phyloP scores from a whole-genome alignment of 2,797 vertebrate species.

The Sternotherus odoratus region DNA sequence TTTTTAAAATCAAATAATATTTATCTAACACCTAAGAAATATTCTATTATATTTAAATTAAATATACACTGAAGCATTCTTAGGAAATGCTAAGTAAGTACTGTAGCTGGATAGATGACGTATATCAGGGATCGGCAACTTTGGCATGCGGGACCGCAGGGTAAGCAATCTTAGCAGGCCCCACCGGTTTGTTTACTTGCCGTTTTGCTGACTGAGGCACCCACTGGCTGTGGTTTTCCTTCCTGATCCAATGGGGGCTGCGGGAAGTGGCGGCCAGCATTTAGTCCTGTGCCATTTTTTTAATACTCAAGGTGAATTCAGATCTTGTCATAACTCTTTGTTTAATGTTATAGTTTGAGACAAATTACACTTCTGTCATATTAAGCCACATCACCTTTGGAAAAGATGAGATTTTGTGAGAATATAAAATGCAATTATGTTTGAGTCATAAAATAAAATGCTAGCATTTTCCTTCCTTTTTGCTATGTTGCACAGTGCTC shows the following conservation, averaged over 20 bases:
- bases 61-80: neutral
- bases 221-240: too few species aligned
- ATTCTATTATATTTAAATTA: neutral
- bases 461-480: neutral
- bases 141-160: too few species aligned
- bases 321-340: neutral
- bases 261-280: too few species aligned
- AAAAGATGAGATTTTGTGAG: neutral
- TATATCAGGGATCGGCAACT: too few species aligned
- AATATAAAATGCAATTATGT: neutral
- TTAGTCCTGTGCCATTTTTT: neutral
- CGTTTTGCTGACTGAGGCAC: too few species aligned
- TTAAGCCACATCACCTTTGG: neutral
- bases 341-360: neutral
- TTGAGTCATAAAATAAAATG: neutral
- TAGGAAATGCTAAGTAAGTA: neutral
- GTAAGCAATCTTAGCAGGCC: too few species aligned
- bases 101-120: neutral
- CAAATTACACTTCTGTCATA: rapidly evolving
- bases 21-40: neutral
- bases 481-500: neutral
- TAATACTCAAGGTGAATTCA: neutral
- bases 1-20: neutral
- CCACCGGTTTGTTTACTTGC: too few species aligned
- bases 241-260: too few species aligned